phyloP scores from a whole-genome alignment of 2,797 vertebrate species.

The Manis pentadactyla region DNA sequence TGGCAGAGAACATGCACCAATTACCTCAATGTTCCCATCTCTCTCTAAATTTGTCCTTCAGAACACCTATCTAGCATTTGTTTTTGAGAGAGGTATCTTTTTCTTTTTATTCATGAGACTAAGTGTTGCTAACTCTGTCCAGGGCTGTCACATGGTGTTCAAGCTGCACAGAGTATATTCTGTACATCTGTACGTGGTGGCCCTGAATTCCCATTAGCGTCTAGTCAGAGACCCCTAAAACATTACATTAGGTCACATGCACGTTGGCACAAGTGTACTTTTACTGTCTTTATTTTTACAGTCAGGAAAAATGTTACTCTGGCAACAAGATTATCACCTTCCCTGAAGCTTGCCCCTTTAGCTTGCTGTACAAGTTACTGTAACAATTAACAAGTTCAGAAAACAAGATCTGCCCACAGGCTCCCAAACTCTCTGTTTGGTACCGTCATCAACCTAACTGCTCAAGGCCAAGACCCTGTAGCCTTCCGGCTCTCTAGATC shows the following conservation, averaged over 20 bases:
- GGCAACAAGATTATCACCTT: slow-evolving; percentile 38
- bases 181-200: neutral
- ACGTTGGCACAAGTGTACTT: neutral
- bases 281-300: slow-evolving; percentile 44
- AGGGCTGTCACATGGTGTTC: neutral
- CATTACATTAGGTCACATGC: neutral
- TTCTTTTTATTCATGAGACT: neutral
- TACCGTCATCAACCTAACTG: neutral
- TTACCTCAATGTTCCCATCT: neutral
- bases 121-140: neutral
- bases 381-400: no score
- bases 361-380: neutral
- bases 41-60: neutral
- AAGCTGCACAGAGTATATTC: neutral
- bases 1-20: neutral
- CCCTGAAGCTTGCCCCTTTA: neutral
- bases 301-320: slow-evolving; percentile 41
- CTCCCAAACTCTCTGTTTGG: neutral
- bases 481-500: neutral
- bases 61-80: neutral
- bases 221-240: neutral
- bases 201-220: neutral
- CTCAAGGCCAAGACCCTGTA: neutral
- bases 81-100: neutral
- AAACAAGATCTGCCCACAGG: no score